Evolutionary conservation across 2,797 vertebrate species (phyloP).

Genomic region (Poecilia gillii): DNA sequence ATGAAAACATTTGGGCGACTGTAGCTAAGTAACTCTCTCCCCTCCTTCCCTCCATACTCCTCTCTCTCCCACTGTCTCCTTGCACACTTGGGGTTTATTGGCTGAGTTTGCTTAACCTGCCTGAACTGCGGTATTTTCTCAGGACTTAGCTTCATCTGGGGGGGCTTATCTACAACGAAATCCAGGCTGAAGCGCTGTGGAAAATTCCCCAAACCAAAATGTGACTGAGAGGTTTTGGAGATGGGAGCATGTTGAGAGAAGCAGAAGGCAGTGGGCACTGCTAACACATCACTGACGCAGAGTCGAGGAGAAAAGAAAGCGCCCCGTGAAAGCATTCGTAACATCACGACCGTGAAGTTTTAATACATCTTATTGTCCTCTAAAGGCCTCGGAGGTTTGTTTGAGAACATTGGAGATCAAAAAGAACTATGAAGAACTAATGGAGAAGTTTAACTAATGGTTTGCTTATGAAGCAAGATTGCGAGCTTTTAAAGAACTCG

Average conservation of each 20-base stretch:
- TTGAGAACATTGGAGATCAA: background rate
- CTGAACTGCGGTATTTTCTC: conserved; percentile 66
- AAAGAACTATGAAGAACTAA: background rate
- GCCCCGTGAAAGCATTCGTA: background rate
- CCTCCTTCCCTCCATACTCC: background rate
- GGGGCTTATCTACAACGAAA: conserved; percentile 57
- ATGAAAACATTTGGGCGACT: conserved; percentile 28
- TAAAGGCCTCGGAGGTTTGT: background rate
- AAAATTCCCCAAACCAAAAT: conserved; percentile 62
- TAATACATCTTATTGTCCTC: background rate
- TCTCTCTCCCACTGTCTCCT: conserved; percentile 12
- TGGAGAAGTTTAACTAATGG: background rate
- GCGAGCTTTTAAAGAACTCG: background rate
- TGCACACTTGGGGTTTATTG: conserved; percentile 23
- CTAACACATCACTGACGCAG: conserved; percentile 35
- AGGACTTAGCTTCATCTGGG: conserved; percentile 58
- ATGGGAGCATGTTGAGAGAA: conserved; percentile 15
- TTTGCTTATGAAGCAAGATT: background rate
- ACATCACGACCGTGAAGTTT: background rate
- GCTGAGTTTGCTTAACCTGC: conserved; percentile 76
- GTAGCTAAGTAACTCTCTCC: conserved; percentile 19
- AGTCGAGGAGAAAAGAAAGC: background rate
- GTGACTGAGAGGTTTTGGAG: conserved; percentile 42
- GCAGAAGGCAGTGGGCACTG: conserved; percentile 8
- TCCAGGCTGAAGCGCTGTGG: conserved; percentile 39